These are phyloP conservation scores for Dysmachus trigonus DNA, from an alignment of 2,888 invertebrate genomes.

Conservation along the genomic window DNA sequence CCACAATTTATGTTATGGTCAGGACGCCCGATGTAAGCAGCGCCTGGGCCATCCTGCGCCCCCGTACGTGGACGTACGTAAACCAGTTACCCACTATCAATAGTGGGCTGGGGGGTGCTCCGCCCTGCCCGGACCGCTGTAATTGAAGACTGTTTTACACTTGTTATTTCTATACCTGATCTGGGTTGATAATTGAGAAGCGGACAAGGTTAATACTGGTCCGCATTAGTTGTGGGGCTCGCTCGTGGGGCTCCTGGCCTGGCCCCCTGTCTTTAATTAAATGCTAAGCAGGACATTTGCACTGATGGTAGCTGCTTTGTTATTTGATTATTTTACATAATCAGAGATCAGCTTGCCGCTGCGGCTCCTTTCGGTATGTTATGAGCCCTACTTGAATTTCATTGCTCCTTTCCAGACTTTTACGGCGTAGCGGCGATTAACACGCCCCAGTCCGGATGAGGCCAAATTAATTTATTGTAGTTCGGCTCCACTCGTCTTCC, in stretches of 20 bases:
- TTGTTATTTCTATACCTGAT: slow-evolving; percentile 49
- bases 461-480: slow-evolving; percentile 49
- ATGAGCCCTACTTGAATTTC: slow-evolving; percentile 35
- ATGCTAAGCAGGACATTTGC: slow-evolving; percentile 44
- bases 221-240: slow-evolving; percentile 13
- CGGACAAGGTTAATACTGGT: slow-evolving; percentile 27
- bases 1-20: slow-evolving; percentile 46
- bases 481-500: slow-evolving; percentile 45
- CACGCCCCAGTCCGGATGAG: slow-evolving; percentile 47
- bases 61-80: slow-evolving; percentile 33
- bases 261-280: slow-evolving; percentile 46
- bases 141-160: slow-evolving; percentile 49
- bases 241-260: background rate
- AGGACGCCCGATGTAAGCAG: slow-evolving; percentile 18
- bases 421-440: slow-evolving; percentile 43
- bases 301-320: slow-evolving; percentile 39
- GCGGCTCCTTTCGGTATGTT: slow-evolving; percentile 20
- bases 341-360: slow-evolving; percentile 44
- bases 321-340: slow-evolving; percentile 50
- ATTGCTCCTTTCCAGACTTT: slow-evolving; percentile 15
- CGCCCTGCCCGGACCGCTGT: slow-evolving; percentile 25
- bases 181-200: slow-evolving; percentile 43
- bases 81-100: slow-evolving; percentile 37
- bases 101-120: background rate
- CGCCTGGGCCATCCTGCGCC: background rate